Base-by-base conservation (phyloP, 2,888 invertebrate genomes). In the Thera obeliscata region DNA sequence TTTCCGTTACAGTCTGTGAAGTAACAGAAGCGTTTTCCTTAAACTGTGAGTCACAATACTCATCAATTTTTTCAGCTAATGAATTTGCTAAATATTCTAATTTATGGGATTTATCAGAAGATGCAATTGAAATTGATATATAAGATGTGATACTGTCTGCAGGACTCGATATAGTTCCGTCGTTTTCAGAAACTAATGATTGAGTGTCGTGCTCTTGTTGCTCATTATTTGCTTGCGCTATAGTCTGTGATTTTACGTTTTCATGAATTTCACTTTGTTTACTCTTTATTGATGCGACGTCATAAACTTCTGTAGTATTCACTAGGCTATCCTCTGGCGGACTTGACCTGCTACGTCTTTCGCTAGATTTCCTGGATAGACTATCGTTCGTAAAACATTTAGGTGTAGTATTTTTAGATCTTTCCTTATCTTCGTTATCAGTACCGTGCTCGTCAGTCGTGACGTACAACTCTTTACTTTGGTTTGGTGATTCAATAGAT, bases 101-200 rank as follows among this genome's bases (percentile, higher is more conserved):
- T 78, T 94, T 93, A 71, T 94, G 89, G 2, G 93, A 91, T 75
- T 90, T 93, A 55, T 94, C 94, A 43, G 94, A 93, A n/a, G 93
- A 93, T 62, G 91, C 91, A 36, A 93, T 92, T 36, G 93, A 93
- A 74, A 94, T 92, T 4, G 94, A 94, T 77, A 94, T 90, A 68
- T 94, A 94, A n/a, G 94, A 94, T 43, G 93, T 93, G 66, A 94
- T 92, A 72, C 94, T 94, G 69, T 93, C 93, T 50, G 92, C 88
- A 46, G 89, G 90, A 74, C 93, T 94, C 57, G 93, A 93, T 74
- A 91, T 84, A 68, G 88, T 90, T 77, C 88, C 94, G 82, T 93
- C 92, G 86, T 93, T 91, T 82, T 94, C 94, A 49, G 93, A 93
- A 57, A 86, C 81, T 77, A 91, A 76, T 63, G 93, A 93, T 72